A percentile compares a stretch with the other conserved stretches of the same genome.
These are phyloP conservation scores for Corythaeola cristata DNA, from an alignment of 2,113 vertebrate species.

Conservation along the genomic window DNA sequence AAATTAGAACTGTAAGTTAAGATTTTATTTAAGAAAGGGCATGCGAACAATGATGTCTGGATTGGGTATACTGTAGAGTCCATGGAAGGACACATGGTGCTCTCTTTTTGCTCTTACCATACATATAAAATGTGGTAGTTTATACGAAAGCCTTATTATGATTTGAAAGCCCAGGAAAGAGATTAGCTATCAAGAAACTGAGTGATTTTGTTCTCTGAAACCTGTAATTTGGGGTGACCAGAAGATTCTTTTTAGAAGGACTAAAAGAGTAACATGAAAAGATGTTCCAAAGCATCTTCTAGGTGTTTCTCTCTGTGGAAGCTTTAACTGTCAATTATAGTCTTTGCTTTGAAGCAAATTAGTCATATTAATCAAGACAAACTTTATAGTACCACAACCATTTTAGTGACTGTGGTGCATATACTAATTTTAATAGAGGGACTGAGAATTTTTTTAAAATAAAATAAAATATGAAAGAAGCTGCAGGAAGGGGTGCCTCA, in stretches of 20 bases:
- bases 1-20: neutral
- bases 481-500: neutral
- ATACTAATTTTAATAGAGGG: neutral
- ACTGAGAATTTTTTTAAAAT: neutral
- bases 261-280: conserved; percentile 4
- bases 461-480: neutral
- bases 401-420: neutral
- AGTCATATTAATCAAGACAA: neutral
- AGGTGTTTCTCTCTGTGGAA: neutral
- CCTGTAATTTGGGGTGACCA: neutral
- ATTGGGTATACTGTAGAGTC: neutral
- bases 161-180: neutral
- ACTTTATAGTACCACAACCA: conserved; percentile 6
- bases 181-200: conserved; percentile 30
- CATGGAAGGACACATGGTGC: neutral
- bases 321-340: neutral
- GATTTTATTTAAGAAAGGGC: neutral
- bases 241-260: neutral
- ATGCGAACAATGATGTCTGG: neutral
- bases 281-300: neutral
- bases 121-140: neutral
- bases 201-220: neutral
- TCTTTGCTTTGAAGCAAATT: conserved; percentile 8
- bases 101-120: neutral
- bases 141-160: neutral